A percentile compares a stretch with the other conserved stretches of the same genome.
These are phyloP conservation scores for Calidris pugnax DNA, from an alignment of 2,113 vertebrate species.

Conservation along the genomic window DNA sequence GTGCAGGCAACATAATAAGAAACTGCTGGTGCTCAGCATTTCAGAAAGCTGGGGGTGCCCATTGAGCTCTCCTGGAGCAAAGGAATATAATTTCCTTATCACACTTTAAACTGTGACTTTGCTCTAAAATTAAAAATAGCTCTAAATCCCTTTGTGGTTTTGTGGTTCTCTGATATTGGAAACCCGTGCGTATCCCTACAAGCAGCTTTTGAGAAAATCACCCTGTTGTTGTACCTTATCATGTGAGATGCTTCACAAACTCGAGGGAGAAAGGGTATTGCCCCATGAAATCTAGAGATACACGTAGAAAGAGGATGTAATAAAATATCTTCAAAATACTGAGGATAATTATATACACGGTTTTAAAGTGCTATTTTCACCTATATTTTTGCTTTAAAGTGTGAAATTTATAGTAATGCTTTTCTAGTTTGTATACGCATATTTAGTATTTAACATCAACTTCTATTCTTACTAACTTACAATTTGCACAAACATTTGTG, in stretches of 20 bases:
- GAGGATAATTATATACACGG: background rate
- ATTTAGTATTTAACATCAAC: background rate
- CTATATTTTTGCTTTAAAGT: background rate
- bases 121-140: conserved; percentile 38
- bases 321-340: background rate
- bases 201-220: conserved; percentile 40
- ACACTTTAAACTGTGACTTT: conserved; percentile 25
- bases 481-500: background rate
- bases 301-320: background rate
- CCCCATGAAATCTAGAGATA: background rate
- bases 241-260: background rate
- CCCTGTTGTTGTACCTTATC: background rate
- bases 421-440: background rate
- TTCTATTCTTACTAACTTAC: background rate
- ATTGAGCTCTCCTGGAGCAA: conserved; percentile 13
- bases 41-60: conserved; percentile 4
- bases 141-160: conserved; percentile 48
- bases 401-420: background rate
- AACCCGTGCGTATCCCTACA: background rate
- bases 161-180: conserved; percentile 29
- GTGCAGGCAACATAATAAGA: background rate
- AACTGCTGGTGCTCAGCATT: background rate
- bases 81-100: conserved; percentile 46
- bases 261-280: background rate
- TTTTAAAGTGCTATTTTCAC: background rate